Conservation (phyloP, 2,888 invertebrate species). For the Orchesellides sinensis region DNA sequence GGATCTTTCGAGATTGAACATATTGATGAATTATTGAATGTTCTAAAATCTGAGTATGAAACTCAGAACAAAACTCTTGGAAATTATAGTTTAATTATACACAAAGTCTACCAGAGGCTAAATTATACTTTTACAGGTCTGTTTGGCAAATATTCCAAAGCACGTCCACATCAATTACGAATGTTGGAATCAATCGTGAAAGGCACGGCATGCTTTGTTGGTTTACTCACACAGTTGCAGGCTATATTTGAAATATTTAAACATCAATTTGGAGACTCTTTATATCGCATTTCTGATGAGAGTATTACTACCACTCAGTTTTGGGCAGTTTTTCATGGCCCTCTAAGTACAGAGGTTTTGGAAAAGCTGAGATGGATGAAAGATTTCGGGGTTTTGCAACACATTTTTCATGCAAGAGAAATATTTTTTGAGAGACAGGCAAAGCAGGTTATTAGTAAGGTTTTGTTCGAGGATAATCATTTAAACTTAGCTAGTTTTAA, state of each 20-base stretch:
- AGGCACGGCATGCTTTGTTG: constrained; percentile 5
- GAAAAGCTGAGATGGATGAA: constrained; percentile 14
- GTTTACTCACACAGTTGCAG: background rate
- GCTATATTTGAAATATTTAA: constrained; percentile 21
- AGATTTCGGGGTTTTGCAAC: constrained; percentile 6
- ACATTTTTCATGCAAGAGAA: background rate
- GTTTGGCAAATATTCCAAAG: background rate
- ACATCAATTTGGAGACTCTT: background rate
- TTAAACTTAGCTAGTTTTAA: background rate
- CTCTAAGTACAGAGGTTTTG: constrained; percentile 12
- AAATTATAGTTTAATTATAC: background rate
- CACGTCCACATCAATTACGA: background rate
- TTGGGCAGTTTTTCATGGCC: constrained; percentile 34
- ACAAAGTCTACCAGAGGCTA: background rate
- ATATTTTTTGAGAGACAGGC: background rate
- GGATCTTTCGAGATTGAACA: background rate
- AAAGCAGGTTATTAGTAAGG: constrained; percentile 3
- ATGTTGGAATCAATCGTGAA: background rate
- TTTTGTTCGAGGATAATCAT: background rate
- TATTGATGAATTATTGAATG: background rate
- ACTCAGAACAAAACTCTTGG: background rate
- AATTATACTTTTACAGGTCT: background rate
- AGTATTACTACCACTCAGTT: constrained; percentile 4
- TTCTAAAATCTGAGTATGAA: constrained; percentile 4
- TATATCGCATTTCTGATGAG: constrained; percentile 28